Conservation (phyloP, 2,888 invertebrate species). For the Megaustenia siamemsis region DNA sequence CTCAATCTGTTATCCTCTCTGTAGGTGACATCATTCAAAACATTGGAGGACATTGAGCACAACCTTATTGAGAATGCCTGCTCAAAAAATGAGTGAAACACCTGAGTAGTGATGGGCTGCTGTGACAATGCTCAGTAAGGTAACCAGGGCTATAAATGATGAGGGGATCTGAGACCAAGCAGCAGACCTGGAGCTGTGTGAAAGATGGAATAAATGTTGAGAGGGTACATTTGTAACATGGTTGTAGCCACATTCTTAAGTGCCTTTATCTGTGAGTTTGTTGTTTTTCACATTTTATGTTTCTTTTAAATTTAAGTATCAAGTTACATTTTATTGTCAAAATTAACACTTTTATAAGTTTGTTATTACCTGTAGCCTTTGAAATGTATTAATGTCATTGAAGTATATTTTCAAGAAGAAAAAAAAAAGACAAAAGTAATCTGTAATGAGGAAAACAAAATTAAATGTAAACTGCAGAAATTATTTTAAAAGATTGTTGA, state of each 20-base stretch:
- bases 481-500: neutral
- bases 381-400: too few species aligned
- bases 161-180: too few species aligned
- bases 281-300: neutral
- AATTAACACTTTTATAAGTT: too few species aligned
- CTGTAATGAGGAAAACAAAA: too few species aligned
- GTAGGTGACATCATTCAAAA: conserved; percentile 23
- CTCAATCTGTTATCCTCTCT: neutral
- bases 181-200: neutral
- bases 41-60: conserved; percentile 13
- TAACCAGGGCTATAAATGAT: neutral
- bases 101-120: neutral
- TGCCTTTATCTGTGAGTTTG: neutral
- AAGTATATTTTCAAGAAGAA: too few species aligned
- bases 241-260: neutral
- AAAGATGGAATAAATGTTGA: conserved; percentile 16
- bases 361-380: too few species aligned
- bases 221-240: neutral
- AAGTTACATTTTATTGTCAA: neutral
- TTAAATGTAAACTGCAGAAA: too few species aligned
- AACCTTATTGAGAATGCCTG: conserved; percentile 9
- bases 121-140: neutral
- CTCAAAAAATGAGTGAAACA: neutral
- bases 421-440: too few species aligned
- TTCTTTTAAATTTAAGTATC: neutral